Conservation (phyloP, 1,140 invertebrate genomes). For the Potamilus streckersoni region DNA sequence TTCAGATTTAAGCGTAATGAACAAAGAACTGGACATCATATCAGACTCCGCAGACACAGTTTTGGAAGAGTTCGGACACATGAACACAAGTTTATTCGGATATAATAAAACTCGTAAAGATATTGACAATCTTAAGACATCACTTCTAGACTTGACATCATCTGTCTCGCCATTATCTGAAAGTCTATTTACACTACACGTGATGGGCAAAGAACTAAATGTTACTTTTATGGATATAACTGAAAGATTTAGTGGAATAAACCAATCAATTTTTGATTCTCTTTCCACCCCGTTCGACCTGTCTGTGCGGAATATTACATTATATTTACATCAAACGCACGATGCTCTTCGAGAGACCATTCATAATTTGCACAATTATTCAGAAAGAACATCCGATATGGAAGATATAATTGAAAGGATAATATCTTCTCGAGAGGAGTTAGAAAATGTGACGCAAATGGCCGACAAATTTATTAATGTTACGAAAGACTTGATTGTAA, state of each 20-base stretch:
- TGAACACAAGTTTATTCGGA: too few relatives aligned
- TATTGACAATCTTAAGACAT: too few relatives aligned
- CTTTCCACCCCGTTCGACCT: neutral
- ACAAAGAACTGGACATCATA: too few relatives aligned
- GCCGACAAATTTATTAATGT: neutral
- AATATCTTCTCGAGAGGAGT: neutral
- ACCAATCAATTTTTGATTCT: neutral
- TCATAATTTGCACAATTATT: neutral
- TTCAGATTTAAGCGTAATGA: too few relatives aligned
- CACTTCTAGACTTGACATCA: too few relatives aligned
- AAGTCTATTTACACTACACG: too few relatives aligned
- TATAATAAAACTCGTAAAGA: too few relatives aligned
- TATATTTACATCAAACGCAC: neutral
- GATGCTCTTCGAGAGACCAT: neutral
- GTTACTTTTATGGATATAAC: neutral
- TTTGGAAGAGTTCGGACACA: too few relatives aligned
- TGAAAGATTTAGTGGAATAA: slow-evolving; percentile 1
- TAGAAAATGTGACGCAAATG: neutral
- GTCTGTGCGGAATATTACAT: neutral
- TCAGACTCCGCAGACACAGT: too few relatives aligned
- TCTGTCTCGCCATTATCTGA: too few relatives aligned
- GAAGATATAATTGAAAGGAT: neutral
- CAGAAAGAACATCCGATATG: too few relatives aligned
- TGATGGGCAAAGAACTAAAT: neutral
- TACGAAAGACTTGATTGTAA: neutral